Base-by-base conservation (phyloP, 2,888 invertebrate species). In the Slavum lentiscoides region DNA sequence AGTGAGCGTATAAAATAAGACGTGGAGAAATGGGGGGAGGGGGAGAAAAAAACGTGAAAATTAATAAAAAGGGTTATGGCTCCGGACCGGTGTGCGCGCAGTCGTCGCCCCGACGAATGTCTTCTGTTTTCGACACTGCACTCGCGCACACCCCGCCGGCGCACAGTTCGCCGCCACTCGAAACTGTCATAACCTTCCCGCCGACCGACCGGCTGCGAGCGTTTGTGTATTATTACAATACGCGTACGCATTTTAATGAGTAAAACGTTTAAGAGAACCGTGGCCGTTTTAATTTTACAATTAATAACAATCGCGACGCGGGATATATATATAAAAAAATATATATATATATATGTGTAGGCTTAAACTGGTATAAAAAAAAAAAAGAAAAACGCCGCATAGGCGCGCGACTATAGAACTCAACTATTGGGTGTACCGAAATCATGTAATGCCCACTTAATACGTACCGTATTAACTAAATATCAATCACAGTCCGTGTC, bases 141-240 rank as follows among this genome's bases (percentile, higher is more conserved):
- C 58, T 23, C 19, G 55, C 55, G 9, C 59, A 21, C 61, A 8
- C 67, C 43, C 19, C 67, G 49, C 13, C 75, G 39, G 58, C 49
- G 39, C 49, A 53, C 21, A 55, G 19, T 19, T 19, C 55, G 55
- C 1, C 62, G 30, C 77, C 70, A 80, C 77, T 80, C 53, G 77
- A 80, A 80, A 72, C 77, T 80, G 77, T 80, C 77, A 80, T 80
- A 80, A 80, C 77, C 69, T 75, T 43, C 43, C 43, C 43, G n/a
- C n/a, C n/a, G 72, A 37, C 37, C 64, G 64, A 11, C 55, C 39
- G 75, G 55, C 58, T 43, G 43, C 67, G 19, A 21, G 49, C 19
- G 61, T 7, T n/a, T n/a, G 11, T 19, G 15, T 13, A 43, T 9
- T 43, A 43, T 43, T 43, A 43, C 6, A n/a, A n/a, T n/a, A n/a